Conservation (phyloP, 2,113 vertebrate species). For the Neolamprologus fasciatus region DNA sequence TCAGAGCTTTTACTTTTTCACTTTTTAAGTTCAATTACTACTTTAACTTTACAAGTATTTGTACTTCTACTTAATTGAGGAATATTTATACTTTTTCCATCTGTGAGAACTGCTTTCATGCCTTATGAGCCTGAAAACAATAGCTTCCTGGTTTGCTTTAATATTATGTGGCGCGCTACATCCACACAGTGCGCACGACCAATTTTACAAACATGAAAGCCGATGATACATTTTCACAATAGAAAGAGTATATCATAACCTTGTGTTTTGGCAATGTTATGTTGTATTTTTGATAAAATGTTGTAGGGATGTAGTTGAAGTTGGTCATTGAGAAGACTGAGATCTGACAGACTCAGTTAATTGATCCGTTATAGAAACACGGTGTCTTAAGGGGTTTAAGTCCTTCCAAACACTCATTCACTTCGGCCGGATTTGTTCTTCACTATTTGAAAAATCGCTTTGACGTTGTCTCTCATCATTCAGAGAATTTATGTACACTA, state of each 20-base stretch:
- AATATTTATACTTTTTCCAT: not conserved
- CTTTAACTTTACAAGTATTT: not conserved
- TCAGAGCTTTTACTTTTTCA: not conserved
- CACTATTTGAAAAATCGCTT: not conserved
- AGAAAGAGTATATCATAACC: not conserved
- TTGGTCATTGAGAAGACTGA: not conserved
- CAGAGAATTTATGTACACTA: not conserved
- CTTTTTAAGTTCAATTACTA: not conserved
- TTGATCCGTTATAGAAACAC: not conserved
- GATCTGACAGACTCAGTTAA: not conserved
- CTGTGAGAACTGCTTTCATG: not conserved
- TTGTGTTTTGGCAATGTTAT: not conserved
- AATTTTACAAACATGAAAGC: not conserved
- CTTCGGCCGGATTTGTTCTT: not conserved
- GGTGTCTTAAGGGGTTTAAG: not conserved
- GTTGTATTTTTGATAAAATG: not conserved
- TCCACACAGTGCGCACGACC: fast-evolving
- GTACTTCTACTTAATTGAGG: not conserved
- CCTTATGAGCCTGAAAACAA: not conserved
- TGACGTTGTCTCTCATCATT: not conserved
- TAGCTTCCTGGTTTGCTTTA: not conserved
- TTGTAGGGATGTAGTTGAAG: not conserved
- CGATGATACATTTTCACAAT: not conserved
- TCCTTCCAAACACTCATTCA: not conserved
- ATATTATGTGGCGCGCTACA: not conserved